Evolutionary conservation across 2,113 vertebrate genomes (phyloP).

Genomic region (Gobio gobio): DNA sequence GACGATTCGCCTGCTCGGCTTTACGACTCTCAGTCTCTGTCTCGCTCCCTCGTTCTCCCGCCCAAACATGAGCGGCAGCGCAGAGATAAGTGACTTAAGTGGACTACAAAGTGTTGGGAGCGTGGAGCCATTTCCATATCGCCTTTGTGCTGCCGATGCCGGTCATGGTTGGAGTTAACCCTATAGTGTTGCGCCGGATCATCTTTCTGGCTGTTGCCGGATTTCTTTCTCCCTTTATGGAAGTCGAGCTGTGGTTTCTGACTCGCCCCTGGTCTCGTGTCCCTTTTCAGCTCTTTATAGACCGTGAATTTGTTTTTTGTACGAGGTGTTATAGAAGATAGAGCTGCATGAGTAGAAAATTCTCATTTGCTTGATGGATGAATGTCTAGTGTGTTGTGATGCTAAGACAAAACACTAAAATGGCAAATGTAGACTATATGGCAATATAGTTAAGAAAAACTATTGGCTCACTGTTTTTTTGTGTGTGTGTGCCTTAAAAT

Average conservation of each 20-base stretch:
- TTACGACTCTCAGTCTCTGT: constrained; percentile 41
- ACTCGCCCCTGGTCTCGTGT: constrained; percentile 39
- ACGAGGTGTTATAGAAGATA: not conserved
- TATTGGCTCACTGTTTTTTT: not conserved
- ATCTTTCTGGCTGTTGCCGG: constrained; percentile 32
- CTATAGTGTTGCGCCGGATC: constrained; percentile 24
- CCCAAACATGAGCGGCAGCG: constrained; percentile 31
- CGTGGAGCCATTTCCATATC: constrained; percentile 47
- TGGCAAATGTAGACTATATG: not conserved
- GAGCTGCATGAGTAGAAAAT: constrained; percentile 8
- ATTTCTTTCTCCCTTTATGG: constrained; percentile 30
- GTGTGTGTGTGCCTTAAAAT: not conserved
- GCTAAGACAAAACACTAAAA: not conserved
- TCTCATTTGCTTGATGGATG: not conserved
- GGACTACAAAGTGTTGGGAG: constrained; percentile 47
- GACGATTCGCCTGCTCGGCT: constrained; percentile 51
- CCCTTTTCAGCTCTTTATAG: constrained; percentile 37
- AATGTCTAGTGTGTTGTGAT: not conserved
- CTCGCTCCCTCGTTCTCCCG: constrained; percentile 15
- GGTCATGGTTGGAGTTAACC: constrained; percentile 45
- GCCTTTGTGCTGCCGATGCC: constrained; percentile 25
- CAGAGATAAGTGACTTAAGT: constrained; percentile 58
- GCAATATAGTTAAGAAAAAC: not conserved
- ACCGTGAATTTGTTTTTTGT: constrained; percentile 34
- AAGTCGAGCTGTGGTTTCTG: constrained; percentile 9